Percentiles rank a stretch among this genome's conserved stretches.
Conservation (phyloP, 2,797 vertebrate genomes). For the Furcifer pardalis region DNA sequence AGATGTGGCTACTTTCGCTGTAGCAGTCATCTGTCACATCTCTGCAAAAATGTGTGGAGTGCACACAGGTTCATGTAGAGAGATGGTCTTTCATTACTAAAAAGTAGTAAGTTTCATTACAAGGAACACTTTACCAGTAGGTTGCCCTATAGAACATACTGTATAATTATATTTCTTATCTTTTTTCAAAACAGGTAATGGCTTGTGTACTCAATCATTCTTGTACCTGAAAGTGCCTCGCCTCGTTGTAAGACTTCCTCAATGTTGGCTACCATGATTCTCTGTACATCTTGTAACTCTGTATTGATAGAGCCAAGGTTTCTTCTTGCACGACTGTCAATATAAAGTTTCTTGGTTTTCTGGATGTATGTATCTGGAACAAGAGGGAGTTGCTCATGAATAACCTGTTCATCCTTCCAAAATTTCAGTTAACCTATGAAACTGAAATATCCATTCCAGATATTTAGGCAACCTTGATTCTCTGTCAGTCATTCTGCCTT, state of each 20-base stretch:
- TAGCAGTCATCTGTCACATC: not conserved
- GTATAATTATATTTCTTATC: fast-evolving
- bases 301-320: slow-evolving; percentile 98
- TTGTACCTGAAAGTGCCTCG: slow-evolving; percentile 92
- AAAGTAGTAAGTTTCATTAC: not conserved
- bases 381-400: slow-evolving; percentile 16
- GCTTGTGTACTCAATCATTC: not conserved
- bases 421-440: not conserved
- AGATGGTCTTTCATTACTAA: not conserved
- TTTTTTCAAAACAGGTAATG: fast-evolving
- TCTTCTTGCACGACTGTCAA: slow-evolving; percentile 93
- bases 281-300: slow-evolving; percentile 96
- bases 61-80: not conserved
- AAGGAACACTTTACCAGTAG: not conserved
- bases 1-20: not conserved
- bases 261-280: slow-evolving; percentile 99
- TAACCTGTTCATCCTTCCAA: not conserved
- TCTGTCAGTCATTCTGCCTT: not conserved
- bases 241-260: slow-evolving; percentile 96
- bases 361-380: slow-evolving; percentile 96
- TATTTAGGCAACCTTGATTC: not conserved
- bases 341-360: slow-evolving; percentile 98
- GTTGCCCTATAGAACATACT: not conserved
- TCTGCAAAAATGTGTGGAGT: not conserved
- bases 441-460: not conserved